A percentile compares a stretch with the other conserved stretches of the same genome.
phyloP scores from a whole-genome alignment of 2,888 invertebrate species.

The Nowickia ferox region DNA sequence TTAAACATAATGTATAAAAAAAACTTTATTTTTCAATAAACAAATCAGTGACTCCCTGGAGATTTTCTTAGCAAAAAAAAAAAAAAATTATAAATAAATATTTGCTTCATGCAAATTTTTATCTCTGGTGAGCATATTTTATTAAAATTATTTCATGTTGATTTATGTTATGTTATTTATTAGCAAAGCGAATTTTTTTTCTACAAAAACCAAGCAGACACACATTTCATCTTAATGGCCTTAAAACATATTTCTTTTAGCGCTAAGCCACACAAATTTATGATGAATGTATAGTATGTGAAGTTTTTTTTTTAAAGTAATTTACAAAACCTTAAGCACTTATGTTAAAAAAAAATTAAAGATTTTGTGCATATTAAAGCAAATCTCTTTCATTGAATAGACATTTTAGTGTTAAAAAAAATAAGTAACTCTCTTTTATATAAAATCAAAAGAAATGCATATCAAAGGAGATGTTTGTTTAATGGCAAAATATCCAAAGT shows the following conservation, averaged over 20 bases:
- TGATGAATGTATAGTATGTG: not conserved
- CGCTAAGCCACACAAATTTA: not conserved
- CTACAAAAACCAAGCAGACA: not conserved
- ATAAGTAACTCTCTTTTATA: too few relatives aligned
- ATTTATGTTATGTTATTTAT: not conserved
- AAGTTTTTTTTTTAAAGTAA: not conserved
- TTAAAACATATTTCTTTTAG: not conserved
- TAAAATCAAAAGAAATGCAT: too few relatives aligned
- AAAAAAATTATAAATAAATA: not conserved
- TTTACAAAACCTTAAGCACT: not conserved
- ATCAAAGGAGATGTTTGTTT: too few relatives aligned
- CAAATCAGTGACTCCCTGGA: too few relatives aligned
- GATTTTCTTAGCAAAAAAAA: not conserved
- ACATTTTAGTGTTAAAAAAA: too few relatives aligned
- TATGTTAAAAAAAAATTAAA: not conserved
- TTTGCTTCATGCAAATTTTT: not conserved
- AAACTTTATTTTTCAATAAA: too few relatives aligned
- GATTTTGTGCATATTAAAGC: too few relatives aligned
- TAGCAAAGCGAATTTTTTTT: not conserved
- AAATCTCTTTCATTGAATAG: too few relatives aligned
- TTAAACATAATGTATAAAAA: too few relatives aligned
- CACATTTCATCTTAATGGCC: not conserved
- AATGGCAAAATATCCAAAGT: not conserved
- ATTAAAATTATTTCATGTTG: not conserved
- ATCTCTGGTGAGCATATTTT: not conserved